These are phyloP conservation scores for Glomeris maerens DNA, from an alignment of 1,140 invertebrate species.

Conservation along the genomic window DNA sequence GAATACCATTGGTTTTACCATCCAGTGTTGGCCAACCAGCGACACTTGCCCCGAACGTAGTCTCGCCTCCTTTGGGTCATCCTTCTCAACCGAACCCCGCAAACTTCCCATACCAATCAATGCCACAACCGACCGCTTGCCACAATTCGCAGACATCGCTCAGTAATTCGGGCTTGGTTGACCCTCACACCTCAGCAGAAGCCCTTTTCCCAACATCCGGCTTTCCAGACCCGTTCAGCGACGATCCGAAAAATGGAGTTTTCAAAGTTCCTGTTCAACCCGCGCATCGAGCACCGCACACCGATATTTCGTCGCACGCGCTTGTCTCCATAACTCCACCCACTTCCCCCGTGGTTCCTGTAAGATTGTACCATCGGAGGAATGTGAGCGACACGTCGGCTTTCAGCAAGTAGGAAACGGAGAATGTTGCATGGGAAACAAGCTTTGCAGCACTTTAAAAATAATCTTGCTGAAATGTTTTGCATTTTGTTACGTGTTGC, in stretches of 20 bases:
- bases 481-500: constrained; percentile 10
- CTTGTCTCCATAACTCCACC: constrained; percentile 34
- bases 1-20: too few relatives aligned
- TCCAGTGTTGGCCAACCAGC: too few relatives aligned
- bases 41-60: too few relatives aligned
- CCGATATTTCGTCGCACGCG: constrained; percentile 27
- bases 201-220: constrained; percentile 20
- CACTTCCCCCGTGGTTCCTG: constrained; percentile 33
- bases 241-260: not conserved
- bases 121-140: too few relatives aligned
- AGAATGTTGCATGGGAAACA: constrained; percentile 23
- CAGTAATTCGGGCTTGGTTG: constrained; percentile 10
- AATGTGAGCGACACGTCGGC: constrained; percentile 77
- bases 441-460: too few relatives aligned
- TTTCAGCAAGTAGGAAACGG: constrained; percentile 52
- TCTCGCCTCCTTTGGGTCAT: too few relatives aligned
- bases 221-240: constrained; percentile 41
- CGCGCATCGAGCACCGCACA: not conserved
- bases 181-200: constrained; percentile 14
- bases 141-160: constrained; percentile 17
- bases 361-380: constrained; percentile 43
- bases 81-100: too few relatives aligned
- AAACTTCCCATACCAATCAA: too few relatives aligned
- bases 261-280: constrained; percentile 19
- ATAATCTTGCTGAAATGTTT: constrained; percentile 10